These are phyloP conservation scores for Hybos culiciformis DNA, from an alignment of 2,888 invertebrate species.

Conservation along the genomic window DNA sequence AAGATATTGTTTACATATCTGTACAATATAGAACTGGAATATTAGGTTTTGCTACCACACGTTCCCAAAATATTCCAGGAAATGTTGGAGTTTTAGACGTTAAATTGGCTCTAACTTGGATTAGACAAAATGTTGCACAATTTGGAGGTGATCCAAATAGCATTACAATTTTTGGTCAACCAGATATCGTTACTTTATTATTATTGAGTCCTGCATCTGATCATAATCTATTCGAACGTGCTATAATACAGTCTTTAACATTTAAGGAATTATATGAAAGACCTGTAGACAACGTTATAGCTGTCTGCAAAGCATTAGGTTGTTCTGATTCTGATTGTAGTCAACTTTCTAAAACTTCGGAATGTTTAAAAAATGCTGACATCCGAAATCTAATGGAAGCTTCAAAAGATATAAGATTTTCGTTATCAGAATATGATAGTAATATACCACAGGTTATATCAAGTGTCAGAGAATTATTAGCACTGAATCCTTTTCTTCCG, in stretches of 20 bases:
- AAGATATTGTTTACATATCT: constrained; percentile 38
- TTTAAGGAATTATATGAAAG: constrained; percentile 37
- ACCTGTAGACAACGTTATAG: constrained; percentile 25
- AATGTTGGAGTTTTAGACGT: constrained; percentile 42
- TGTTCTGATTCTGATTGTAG: constrained; percentile 20
- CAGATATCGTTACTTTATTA: constrained; percentile 36
- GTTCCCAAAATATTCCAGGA: constrained; percentile 37
- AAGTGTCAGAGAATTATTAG: too few relatives aligned
- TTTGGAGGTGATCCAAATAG: constrained; percentile 40
- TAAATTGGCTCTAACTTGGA: constrained; percentile 39
- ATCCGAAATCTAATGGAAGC: too few relatives aligned
- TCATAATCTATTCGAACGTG: constrained; percentile 33
- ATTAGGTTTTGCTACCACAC: constrained; percentile 39
- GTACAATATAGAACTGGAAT: constrained; percentile 39
- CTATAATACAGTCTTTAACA: constrained; percentile 40
- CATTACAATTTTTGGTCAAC: constrained; percentile 42
- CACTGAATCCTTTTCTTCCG: too few relatives aligned
- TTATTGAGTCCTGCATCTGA: constrained; percentile 33
- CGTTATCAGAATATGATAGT: too few relatives aligned
- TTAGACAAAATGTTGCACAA: constrained; percentile 34
- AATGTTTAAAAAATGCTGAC: too few relatives aligned
- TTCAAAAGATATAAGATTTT: too few relatives aligned
- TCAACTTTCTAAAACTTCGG: too few relatives aligned
- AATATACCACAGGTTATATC: too few relatives aligned
- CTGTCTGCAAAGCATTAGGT: constrained; percentile 24